Base-by-base conservation (phyloP, 2,113 vertebrate species). In the Anolis carolinensis region DNA sequence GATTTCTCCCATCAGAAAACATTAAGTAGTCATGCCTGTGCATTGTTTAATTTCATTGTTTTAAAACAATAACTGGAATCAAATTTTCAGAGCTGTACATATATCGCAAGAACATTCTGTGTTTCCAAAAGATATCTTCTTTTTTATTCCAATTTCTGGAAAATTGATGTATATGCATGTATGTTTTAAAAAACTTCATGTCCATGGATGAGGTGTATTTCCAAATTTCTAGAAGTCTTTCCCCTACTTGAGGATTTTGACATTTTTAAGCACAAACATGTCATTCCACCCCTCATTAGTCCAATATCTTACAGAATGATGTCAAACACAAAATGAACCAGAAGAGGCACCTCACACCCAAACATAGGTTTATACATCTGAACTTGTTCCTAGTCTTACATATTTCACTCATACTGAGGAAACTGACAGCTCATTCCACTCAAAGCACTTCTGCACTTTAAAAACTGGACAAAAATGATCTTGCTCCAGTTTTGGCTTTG, bases 21-120 rank as follows among this genome's bases (percentile, higher is more conserved):
- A 96, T 95, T 94, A 96, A 96, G 90, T 96, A 97, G 95, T 96
- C 96, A 97, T 97, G 96, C 96, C 96, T 95, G 95, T 96, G 95
- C 92, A 93, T 94, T 94, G 95, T 86, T 91, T 93, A 92, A 70
- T 32, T 70, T 70, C 13, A 59, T 59, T 59, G 13, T 55, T 59
- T 59, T 59, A 59, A 59, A 59, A 95, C 95, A 94, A 84, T 94
- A 95, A 95, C 83, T 89, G 93, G 81, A 92, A 87, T 91, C n/a
- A 86, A 83, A 87, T 93, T 94, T 88, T 93, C 93, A 80, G 87
- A 95, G 94, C 92, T 96, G 93, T 97, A 96, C 92, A 96, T 94
- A 18, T 91, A 88, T 93, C 91, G 92, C 89, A 93, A 91, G 90
- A 95, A 93, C 77, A 70, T 92, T 94, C 86, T 91, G 95, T 88